Conservation (phyloP, 2,888 invertebrate species). For the Nymphalis urticae region DNA sequence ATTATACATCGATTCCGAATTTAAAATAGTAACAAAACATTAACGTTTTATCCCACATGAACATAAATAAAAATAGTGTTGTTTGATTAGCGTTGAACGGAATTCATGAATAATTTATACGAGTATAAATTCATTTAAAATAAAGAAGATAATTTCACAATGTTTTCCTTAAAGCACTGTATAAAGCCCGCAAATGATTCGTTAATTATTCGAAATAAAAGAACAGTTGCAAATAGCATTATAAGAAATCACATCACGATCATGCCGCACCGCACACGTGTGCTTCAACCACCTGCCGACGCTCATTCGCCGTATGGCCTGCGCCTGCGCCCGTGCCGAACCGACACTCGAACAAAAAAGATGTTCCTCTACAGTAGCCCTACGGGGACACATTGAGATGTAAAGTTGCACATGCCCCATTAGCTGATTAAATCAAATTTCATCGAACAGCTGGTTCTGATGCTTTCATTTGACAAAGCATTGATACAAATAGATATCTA, state of each 20-base stretch:
- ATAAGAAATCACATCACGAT: slow-evolving; percentile 39
- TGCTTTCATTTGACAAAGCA: slow-evolving; percentile 57
- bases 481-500: slow-evolving; percentile 35
- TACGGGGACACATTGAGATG: slow-evolving; percentile 37
- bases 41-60: slow-evolving; percentile 36
- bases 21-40: slow-evolving; percentile 50
- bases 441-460: slow-evolving; percentile 70
- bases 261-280: slow-evolving; percentile 20
- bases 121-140: too few species aligned
- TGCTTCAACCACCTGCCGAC: slow-evolving; percentile 27
- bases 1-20: slow-evolving; percentile 32
- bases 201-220: background rate
- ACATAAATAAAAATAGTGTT: background rate
- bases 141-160: too few species aligned
- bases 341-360: slow-evolving; percentile 28
- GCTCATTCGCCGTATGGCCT: slow-evolving; percentile 21
- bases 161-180: background rate
- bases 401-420: slow-evolving; percentile 62
- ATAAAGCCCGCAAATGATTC: too few species aligned
- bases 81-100: too few species aligned
- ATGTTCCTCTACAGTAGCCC: slow-evolving; percentile 33
- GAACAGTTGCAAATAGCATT: slow-evolving; percentile 45
- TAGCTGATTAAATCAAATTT: slow-evolving; percentile 71
- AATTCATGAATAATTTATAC: background rate
- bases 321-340: slow-evolving; percentile 36